phyloP scores from a whole-genome alignment of 1,140 invertebrate species.

The Apis cerana region DNA sequence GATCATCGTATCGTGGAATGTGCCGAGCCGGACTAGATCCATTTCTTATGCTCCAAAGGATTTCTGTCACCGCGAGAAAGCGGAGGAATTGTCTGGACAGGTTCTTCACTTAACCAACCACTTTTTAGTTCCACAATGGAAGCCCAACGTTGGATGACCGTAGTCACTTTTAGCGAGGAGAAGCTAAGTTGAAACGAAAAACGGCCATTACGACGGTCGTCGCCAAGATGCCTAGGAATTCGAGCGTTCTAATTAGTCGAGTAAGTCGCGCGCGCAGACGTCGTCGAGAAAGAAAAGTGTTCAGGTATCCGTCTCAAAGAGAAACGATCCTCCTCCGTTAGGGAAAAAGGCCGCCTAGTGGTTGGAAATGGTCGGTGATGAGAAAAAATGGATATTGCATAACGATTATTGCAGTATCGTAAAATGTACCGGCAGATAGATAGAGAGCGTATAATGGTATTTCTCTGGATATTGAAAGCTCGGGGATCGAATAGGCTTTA shows the following conservation, averaged over 20 bases:
- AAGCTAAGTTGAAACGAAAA: not conserved
- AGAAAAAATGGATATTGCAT: constrained; percentile 50
- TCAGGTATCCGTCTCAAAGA: not conserved
- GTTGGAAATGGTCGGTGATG: constrained; percentile 24
- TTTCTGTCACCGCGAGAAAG: too few relatives aligned
- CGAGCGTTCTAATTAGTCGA: constrained; percentile 22
- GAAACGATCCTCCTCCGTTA: not conserved
- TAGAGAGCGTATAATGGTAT: constrained; percentile 34
- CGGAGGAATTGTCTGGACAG: too few relatives aligned
- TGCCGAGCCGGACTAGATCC: too few relatives aligned
- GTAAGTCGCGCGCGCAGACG: too few relatives aligned
- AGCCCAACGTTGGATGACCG: too few relatives aligned
- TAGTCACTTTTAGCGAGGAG: too few relatives aligned
- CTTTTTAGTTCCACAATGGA: too few relatives aligned
- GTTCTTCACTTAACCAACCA: too few relatives aligned
- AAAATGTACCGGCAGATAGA: constrained; percentile 35
- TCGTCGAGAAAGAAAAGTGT: not conserved
- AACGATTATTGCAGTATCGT: constrained; percentile 48
- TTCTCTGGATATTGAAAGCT: not conserved
- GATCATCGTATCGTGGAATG: too few relatives aligned
- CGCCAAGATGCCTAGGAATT: not conserved
- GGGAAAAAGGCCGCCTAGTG: not conserved
- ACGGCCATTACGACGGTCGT: not conserved
- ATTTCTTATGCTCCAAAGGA: too few relatives aligned
- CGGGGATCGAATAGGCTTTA: not conserved